Percentiles rank a stretch among this genome's conserved stretches.
Conservation (phyloP, 2,113 vertebrate species). For the Rhombomys opimus region DNA sequence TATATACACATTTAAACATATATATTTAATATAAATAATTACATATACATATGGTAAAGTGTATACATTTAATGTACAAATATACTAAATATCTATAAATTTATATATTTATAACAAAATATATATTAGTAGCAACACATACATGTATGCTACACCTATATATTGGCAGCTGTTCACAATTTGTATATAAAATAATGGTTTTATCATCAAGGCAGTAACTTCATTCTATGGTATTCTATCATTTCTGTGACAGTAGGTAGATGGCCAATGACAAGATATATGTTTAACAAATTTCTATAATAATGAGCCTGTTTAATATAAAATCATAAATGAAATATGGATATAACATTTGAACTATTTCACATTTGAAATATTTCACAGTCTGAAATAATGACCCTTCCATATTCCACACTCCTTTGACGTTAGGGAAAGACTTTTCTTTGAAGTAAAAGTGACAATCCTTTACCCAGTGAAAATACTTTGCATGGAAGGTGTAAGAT, state of each 20-base stretch:
- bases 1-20: not conserved
- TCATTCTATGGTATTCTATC: slow-evolving; percentile 17
- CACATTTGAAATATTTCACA: not conserved
- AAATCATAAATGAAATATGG: slow-evolving; percentile 23
- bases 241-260: slow-evolving; percentile 1
- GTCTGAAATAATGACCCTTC: not conserved
- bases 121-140: not conserved
- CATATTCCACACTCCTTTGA: not conserved
- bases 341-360: not conserved
- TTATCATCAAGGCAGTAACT: not conserved
- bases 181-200: not conserved
- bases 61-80: not conserved
- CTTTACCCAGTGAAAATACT: not conserved
- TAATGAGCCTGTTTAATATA: slow-evolving; percentile 45
- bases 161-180: slow-evolving; percentile 46
- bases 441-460: slow-evolving; percentile 34
- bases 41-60: too few relatives aligned
- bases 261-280: slow-evolving; percentile 22
- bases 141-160: slow-evolving; percentile 20
- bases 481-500: not conserved
- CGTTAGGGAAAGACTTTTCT: not conserved
- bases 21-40: not conserved
- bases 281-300: not conserved
- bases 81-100: not conserved
- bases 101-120: not conserved